Percentiles rank a stretch among this genome's conserved stretches.
Evolutionary conservation across 2,113 vertebrate species (phyloP).

Genomic region (Ailurus styani): DNA sequence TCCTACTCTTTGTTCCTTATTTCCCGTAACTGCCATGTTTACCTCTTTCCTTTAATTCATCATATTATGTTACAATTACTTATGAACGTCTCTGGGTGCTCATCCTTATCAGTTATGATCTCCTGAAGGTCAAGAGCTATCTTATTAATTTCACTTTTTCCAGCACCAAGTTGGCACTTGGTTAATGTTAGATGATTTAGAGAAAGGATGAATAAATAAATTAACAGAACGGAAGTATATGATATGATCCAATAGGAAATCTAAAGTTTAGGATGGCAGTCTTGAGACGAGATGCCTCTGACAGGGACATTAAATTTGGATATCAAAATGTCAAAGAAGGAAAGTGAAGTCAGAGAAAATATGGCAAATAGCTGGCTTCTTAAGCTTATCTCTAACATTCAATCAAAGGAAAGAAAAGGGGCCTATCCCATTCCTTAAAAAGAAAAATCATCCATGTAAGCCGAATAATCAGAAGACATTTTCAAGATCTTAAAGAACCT

Average conservation of each 20-base stretch:
- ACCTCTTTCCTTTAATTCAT: neutral
- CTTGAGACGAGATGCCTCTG: neutral
- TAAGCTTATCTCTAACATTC: neutral
- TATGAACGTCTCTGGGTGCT: neutral
- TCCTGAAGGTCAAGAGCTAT: neutral
- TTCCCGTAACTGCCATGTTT: neutral
- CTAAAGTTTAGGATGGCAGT: neutral
- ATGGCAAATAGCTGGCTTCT: neutral
- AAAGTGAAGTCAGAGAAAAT: neutral
- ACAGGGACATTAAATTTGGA: neutral
- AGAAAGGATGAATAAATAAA: neutral
- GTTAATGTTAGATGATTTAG: neutral
- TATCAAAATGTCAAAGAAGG: neutral
- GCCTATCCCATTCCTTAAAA: neutral
- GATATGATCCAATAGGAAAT: neutral
- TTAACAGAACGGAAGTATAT: neutral
- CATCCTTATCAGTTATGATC: neutral
- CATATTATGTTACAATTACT: neutral
- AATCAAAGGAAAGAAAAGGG: neutral
- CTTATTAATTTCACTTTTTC: neutral
- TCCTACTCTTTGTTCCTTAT: neutral
- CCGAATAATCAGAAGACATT: neutral
- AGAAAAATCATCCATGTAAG: neutral
- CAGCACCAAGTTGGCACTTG: neutral
- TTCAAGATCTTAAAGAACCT: neutral